phyloP scores from a whole-genome alignment of 2,113 vertebrate genomes.

The Ciconia stormi region DNA sequence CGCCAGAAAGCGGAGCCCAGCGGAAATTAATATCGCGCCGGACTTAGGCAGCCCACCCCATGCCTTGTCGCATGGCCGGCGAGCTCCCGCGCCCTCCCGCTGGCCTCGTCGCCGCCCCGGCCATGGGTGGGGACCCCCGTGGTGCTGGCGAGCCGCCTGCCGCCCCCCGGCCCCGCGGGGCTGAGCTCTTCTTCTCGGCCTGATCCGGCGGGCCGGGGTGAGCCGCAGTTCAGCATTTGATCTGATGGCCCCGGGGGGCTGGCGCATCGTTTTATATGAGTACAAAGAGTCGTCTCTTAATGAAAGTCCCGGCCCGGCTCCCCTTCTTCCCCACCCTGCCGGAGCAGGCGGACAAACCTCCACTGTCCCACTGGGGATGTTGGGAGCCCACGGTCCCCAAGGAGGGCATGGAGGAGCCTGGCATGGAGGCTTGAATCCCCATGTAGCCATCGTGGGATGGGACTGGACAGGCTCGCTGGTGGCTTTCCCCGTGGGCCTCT shows the following conservation, averaged over 20 bases:
- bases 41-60: constrained; percentile 48
- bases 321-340: neutral
- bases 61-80: accelerated
- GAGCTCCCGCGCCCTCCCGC: neutral
- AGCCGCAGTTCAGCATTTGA: constrained; percentile 67
- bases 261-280: constrained; percentile 26
- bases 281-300: constrained; percentile 60
- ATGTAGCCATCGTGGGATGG: neutral
- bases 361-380: neutral
- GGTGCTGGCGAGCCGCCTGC: neutral
- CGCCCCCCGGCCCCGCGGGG: neutral
- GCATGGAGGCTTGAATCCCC: neutral
- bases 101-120: accelerated
- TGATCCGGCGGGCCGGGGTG: constrained; percentile 43
- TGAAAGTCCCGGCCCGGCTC: constrained; percentile 26
- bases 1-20: constrained; percentile 16
- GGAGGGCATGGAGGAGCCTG: neutral
- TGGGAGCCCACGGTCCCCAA: accelerated
- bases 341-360: neutral
- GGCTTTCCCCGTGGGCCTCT: accelerated
- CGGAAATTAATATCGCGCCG: constrained; percentile 33
- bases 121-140: neutral
- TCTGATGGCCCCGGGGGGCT: constrained; percentile 27
- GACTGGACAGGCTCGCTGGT: neutral
- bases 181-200: neutral